Evolutionary conservation across 37 sponge, comb jelly and placozoan species (phyloP), one percentile per base, ranked within the genome.

Genomic region (Halichondria panicea): DNA sequence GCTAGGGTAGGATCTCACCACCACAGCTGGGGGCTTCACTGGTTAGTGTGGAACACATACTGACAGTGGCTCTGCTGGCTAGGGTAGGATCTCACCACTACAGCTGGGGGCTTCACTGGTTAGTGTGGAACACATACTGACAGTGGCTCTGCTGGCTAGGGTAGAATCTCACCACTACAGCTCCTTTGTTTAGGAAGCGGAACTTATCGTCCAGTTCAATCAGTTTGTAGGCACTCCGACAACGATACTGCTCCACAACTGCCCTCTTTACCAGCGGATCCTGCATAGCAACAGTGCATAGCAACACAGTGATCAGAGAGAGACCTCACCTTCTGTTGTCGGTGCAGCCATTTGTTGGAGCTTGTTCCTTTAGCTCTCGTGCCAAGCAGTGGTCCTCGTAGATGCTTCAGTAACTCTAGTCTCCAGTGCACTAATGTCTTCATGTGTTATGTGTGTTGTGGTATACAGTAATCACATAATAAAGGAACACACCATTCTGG

Each of bases 151-250:
- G 7, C 33, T 38, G 22, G 4, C n/a, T 60, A 36, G 48, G 33
- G 19, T 43, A 34, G 25, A 4, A n/a, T 19, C 89, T 62, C 35
- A 92, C 89, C 72, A 92, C 80, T 54, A 83, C 42, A 21, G 77
- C 77, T 3, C 78, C 74, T 48, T 41, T 72, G 65, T 78, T 88
- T 34, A 95, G 55, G 43, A 95, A 81, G 43, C 85, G 74, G 35
- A 77, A 68, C 56, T 88, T 91, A 50, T 91, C 77, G 55, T 95
- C 88, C 28, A 91, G 68, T 45, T 91, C 91, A 41, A 91, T 81
- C 38, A 95, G 70, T 54, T 95, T 91, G 58, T 82, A 91, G 0
- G 95, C 95, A 78, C 89, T 89, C 39, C 92, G 77, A 58, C 78
- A 36, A 22, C 92, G 78, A 55, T 88, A 92, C 25, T 56, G 43